These are phyloP conservation scores for Pogonognathellus flavescens DNA, from an alignment of 1,140 invertebrate genomes.

Conservation along the genomic window DNA sequence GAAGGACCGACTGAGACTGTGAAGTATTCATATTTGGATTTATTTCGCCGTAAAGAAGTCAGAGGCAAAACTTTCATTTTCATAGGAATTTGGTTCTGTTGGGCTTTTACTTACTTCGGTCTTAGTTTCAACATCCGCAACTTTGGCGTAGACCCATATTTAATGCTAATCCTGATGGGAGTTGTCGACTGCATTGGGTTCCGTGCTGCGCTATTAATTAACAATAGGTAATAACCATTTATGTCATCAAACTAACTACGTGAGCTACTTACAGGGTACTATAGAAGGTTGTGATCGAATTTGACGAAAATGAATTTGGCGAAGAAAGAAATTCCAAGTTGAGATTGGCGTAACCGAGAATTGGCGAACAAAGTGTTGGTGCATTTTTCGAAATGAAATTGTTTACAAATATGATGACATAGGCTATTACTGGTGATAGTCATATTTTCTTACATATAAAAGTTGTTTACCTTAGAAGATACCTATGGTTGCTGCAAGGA, in stretches of 20 bases:
- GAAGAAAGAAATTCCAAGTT: no score
- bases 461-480: no score
- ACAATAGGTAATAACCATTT: conserved; percentile 56
- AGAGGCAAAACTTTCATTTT: conserved; percentile 55
- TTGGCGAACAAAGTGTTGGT: no score
- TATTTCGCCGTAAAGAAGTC: conserved; percentile 48
- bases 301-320: no score
- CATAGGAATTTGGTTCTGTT: conserved; percentile 63
- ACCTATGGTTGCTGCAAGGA: no score
- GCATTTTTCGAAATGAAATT: no score
- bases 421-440: no score
- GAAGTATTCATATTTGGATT: conserved; percentile 55
- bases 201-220: conserved; percentile 54
- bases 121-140: conserved; percentile 62
- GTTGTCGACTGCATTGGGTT: conserved; percentile 60
- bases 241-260: background rate
- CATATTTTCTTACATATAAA: no score
- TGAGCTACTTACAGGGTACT: no score
- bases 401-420: no score
- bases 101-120: conserved; percentile 64
- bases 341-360: no score
- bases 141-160: conserved; percentile 56
- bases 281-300: no score
- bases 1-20: conserved; percentile 28
- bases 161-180: conserved; percentile 60